These are phyloP conservation scores for Ciconia nigra DNA, from an alignment of 2,797 vertebrate genomes.

Conservation along the genomic window DNA sequence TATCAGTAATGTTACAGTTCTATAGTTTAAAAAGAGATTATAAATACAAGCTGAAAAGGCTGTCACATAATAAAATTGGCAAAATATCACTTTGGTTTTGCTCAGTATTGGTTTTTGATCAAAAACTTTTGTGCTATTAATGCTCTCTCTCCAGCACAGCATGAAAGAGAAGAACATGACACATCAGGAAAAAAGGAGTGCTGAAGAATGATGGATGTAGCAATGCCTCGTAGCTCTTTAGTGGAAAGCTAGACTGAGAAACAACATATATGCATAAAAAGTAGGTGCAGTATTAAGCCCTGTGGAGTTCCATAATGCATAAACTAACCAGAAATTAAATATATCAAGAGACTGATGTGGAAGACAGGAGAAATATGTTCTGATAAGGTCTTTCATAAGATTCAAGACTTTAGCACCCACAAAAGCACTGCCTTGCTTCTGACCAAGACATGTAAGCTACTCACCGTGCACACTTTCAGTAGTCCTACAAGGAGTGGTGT, in stretches of 20 bases:
- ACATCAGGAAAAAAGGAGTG: background rate
- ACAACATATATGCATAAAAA: background rate
- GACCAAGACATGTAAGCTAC: background rate
- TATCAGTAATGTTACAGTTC: background rate
- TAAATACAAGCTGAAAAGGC: background rate
- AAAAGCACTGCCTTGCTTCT: background rate
- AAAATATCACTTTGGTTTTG: background rate
- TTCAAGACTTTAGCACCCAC: background rate
- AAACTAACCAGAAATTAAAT: background rate
- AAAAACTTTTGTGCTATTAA: background rate
- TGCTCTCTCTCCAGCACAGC: background rate
- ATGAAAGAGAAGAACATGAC: background rate
- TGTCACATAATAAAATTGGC: background rate
- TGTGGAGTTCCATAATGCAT: background rate
- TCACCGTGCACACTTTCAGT: rapidly evolving
- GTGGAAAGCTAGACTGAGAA: background rate
- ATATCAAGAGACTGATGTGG: background rate
- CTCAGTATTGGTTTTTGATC: background rate
- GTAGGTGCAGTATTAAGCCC: background rate
- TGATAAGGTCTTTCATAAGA: background rate
- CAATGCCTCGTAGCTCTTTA: background rate
- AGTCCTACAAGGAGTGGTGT: background rate
- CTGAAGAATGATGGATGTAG: background rate
- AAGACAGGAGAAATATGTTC: background rate
- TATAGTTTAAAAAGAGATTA: background rate